phyloP scores from a whole-genome alignment of 2,113 vertebrate genomes.

The Pitta sordida region DNA sequence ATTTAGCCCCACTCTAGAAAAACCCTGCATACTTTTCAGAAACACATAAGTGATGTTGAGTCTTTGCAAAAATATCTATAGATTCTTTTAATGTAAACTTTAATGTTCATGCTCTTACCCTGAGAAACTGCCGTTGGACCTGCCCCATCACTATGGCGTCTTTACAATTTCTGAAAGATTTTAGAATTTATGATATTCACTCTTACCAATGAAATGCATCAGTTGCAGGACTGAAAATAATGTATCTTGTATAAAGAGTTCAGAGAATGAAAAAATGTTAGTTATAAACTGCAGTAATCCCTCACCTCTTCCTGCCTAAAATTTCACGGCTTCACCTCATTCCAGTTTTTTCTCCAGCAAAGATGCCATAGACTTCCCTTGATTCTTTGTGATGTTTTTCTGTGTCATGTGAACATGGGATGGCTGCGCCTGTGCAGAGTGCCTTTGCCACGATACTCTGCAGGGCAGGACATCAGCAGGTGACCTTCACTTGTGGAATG shows the following conservation, averaged over 20 bases:
- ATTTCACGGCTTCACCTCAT: no score
- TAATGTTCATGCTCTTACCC: not conserved
- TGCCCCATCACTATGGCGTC: not conserved
- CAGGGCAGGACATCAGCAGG: no score
- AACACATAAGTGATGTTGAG: accelerated
- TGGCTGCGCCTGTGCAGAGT: no score
- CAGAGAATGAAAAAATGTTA: not conserved
- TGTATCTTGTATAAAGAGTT: not conserved
- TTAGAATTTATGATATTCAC: not conserved
- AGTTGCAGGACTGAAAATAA: not conserved
- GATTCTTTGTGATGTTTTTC: no score
- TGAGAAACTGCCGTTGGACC: not conserved
- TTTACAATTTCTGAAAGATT: not conserved
- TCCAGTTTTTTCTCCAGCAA: no score
- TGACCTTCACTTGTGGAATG: no score
- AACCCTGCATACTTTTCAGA: not conserved
- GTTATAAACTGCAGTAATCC: not conserved
- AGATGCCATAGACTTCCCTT: no score
- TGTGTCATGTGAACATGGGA: no score
- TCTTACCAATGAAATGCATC: not conserved
- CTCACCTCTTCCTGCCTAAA: no score
- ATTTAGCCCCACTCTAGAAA: not conserved
- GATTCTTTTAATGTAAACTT: not conserved
- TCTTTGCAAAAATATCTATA: not conserved
- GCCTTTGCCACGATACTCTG: no score